Base-by-base conservation (phyloP, 2,113 vertebrate species). In the Oncorhynchus mykiss region DNA sequence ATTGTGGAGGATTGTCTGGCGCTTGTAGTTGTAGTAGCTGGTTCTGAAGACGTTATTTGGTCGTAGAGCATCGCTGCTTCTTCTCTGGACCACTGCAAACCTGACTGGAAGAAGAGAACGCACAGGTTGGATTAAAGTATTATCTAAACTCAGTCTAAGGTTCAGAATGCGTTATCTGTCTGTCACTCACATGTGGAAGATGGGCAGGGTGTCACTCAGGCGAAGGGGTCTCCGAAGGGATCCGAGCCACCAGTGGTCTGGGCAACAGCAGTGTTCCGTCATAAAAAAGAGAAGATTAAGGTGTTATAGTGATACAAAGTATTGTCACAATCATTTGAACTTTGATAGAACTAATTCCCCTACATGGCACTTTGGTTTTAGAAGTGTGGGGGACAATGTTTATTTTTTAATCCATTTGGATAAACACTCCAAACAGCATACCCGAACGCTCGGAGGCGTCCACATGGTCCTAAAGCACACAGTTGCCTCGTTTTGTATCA, bases 191-290 rank as follows among this genome's bases (percentile, higher is more conserved):
- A 57, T 22, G 45, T 20, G 57, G 34, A 39, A 64, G 8, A 22
- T 8, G 5, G 62, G 16, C 49, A 62, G 25, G 73, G 83, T 78
- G 71, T 65, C 72, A 77, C 67, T 93, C 95, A 99, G 82, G 92
- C 95, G 88, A 99, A 98, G 13, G 92, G 77, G 81, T 95, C 94
- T 34, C 80, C 95, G 85, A 95, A 94, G 49, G 79, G 83, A 87
- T 80, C 88, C 72, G 93, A 78, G 84, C 90, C 85, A 34, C 67
- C 82, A 74, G 84, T 78, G 9, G 39, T 83, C 72, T 88, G 92
- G 71, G 62, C 80, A 60, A 79, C 80, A 67, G 86, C 69, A 54
- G 84, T 39, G 64, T 64, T 83, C 86, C 87, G 86, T 49, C 62
- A 64, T 3, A 75, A 57, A 62, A 2, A 12, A 27, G 1, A 71